phyloP scores from a whole-genome alignment of 2,113 vertebrate genomes.

The Odocoileus hemionus region DNA sequence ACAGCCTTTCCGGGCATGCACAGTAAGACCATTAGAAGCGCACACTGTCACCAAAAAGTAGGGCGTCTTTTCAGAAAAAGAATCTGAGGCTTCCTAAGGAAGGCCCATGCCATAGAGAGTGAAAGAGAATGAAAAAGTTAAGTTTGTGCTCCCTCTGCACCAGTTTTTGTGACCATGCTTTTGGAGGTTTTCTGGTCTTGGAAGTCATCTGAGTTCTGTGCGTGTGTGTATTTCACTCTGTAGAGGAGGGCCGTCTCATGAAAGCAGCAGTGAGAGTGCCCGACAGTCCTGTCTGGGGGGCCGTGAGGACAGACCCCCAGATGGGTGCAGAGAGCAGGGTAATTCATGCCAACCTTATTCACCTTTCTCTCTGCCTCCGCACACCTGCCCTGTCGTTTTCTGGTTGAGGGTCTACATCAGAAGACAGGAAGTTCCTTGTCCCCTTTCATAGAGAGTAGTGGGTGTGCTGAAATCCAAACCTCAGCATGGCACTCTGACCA shows the following conservation, averaged over 20 bases:
- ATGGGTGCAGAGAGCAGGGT: neutral
- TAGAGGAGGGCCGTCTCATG: neutral
- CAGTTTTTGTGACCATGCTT: neutral
- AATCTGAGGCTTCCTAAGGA: neutral
- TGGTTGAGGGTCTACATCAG: neutral
- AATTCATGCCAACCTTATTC: fast-evolving
- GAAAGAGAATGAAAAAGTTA: neutral
- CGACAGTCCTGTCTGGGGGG: fast-evolving
- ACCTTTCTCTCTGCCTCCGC: neutral
- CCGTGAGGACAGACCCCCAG: neutral
- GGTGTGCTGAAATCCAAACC: neutral
- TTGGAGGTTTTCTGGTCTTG: neutral
- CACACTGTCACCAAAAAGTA: neutral
- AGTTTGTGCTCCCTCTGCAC: neutral
- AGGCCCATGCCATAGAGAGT: neutral
- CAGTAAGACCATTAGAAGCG: neutral
- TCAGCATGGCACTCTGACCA: neutral
- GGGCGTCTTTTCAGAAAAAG: neutral
- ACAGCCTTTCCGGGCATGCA: neutral
- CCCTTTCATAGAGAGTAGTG: neutral
- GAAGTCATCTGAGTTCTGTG: neutral
- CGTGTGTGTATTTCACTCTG: neutral
- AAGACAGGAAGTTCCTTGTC: neutral
- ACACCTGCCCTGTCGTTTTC: neutral
- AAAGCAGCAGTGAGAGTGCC: neutral